phyloP scores from a whole-genome alignment of 2,797 vertebrate genomes.

The Echiichthys vipera region DNA sequence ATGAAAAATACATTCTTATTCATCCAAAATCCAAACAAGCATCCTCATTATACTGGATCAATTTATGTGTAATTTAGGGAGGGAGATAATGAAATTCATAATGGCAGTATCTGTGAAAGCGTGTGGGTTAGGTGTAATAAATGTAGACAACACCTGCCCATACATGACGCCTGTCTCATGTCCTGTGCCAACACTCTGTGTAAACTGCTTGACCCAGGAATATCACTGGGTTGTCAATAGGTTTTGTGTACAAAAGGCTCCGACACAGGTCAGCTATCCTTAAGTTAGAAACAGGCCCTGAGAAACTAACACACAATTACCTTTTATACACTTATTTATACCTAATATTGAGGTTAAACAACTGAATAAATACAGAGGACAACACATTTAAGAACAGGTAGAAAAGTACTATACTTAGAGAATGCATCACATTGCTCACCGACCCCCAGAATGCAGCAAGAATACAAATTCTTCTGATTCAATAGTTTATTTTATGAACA shows the following conservation, averaged over 20 bases:
- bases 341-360: too few species aligned
- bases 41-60: background rate
- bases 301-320: background rate
- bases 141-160: background rate
- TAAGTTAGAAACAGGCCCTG: background rate
- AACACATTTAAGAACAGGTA: too few species aligned
- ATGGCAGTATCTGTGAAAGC: background rate
- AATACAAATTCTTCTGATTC: background rate
- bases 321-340: too few species aligned
- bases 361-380: too few species aligned
- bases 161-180: background rate
- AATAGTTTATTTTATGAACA: background rate
- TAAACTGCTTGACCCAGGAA: background rate
- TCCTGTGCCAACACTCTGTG: background rate
- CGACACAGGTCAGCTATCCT: background rate
- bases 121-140: background rate
- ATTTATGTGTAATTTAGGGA: conserved; percentile 5
- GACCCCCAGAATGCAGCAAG: background rate
- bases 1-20: conserved; percentile 11
- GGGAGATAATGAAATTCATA: background rate
- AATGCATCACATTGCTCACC: background rate
- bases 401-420: too few species aligned
- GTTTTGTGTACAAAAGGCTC: background rate
- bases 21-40: conserved; percentile 13
- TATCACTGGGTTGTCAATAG: background rate